Evolutionary conservation across 1,140 invertebrate genomes (phyloP).

Genomic region (Pseudomyrmex concolor): DNA sequence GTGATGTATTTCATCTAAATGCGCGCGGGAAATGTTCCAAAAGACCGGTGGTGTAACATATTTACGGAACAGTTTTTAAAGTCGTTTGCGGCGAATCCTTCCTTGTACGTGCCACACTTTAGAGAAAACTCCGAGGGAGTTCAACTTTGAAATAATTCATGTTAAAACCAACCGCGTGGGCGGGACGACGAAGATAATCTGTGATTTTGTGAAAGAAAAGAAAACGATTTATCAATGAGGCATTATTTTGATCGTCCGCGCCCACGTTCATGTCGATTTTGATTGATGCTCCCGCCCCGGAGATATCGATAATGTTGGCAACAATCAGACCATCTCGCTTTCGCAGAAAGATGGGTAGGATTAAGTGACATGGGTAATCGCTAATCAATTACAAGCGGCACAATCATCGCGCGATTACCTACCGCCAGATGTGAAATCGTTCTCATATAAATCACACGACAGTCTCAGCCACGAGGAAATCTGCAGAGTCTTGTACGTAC

Average conservation of each 20-base stretch:
- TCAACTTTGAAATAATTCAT: too few relatives aligned
- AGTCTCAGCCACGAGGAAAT: slow-evolving; percentile 67
- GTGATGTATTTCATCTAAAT: slow-evolving; percentile 59
- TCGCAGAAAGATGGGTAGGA: slow-evolving; percentile 20
- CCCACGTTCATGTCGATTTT: slow-evolving; percentile 17
- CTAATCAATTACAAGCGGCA: slow-evolving; percentile 81
- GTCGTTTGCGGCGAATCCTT: slow-evolving; percentile 38
- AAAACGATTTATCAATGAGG: slow-evolving; percentile 37
- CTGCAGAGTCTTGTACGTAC: slow-evolving; percentile 72
- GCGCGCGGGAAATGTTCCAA: slow-evolving; percentile 55
- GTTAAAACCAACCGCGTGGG: too few relatives aligned
- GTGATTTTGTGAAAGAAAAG: slow-evolving; percentile 15
- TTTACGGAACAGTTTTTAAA: slow-evolving; percentile 59
- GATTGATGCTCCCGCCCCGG: slow-evolving; percentile 27
- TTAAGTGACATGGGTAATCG: slow-evolving; percentile 73
- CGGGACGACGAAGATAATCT: background rate
- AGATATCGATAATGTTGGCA: slow-evolving; percentile 35
- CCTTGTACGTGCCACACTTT: background rate
- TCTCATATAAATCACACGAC: slow-evolving; percentile 82
- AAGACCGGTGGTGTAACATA: slow-evolving; percentile 40
- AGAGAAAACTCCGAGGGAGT: background rate
- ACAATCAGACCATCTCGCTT: slow-evolving; percentile 44
- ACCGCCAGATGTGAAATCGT: slow-evolving; percentile 79
- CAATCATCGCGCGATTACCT: slow-evolving; percentile 81
- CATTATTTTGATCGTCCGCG: slow-evolving; percentile 15